These are phyloP conservation scores for Caradrina kadenii DNA, from an alignment of 2,888 invertebrate genomes.

Conservation along the genomic window DNA sequence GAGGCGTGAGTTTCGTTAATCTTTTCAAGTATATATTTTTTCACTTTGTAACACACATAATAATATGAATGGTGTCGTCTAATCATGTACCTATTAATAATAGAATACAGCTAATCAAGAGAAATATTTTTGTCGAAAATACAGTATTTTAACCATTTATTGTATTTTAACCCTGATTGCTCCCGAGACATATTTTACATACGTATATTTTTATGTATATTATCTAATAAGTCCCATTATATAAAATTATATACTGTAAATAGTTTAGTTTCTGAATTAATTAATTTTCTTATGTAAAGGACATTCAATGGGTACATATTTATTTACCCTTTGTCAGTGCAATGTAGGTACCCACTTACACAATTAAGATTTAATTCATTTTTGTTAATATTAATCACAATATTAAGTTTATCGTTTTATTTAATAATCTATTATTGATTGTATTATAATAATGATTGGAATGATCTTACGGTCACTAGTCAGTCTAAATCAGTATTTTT, in stretches of 20 bases:
- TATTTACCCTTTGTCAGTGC: conserved; percentile 1
- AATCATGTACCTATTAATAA: conserved; percentile 26
- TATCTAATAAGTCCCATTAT: conserved; percentile 3
- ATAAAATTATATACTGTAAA: conserved; percentile 23
- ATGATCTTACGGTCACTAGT: conserved; percentile 12
- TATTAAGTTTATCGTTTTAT: background rate
- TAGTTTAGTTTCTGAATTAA: conserved; percentile 3
- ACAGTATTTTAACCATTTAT: conserved; percentile 37
- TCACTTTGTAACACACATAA: conserved; percentile 53
- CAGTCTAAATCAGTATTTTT: background rate
- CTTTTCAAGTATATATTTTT: background rate
- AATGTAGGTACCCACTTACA: background rate
- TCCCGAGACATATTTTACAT: conserved; percentile 23
- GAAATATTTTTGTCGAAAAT: conserved; percentile 47
- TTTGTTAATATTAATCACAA: background rate
- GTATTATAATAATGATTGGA: background rate
- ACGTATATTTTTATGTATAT: conserved; percentile 13
- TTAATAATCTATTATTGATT: background rate
- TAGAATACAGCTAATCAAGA: conserved; percentile 32
- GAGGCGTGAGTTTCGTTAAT: too few species aligned
- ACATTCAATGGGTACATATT: background rate
- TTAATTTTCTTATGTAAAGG: background rate
- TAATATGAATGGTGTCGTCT: conserved; percentile 49
- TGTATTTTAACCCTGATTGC: conserved; percentile 14
- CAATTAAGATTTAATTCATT: background rate